Conservation (phyloP, 2,888 invertebrate genomes). For the Drosophila rellima region DNA sequence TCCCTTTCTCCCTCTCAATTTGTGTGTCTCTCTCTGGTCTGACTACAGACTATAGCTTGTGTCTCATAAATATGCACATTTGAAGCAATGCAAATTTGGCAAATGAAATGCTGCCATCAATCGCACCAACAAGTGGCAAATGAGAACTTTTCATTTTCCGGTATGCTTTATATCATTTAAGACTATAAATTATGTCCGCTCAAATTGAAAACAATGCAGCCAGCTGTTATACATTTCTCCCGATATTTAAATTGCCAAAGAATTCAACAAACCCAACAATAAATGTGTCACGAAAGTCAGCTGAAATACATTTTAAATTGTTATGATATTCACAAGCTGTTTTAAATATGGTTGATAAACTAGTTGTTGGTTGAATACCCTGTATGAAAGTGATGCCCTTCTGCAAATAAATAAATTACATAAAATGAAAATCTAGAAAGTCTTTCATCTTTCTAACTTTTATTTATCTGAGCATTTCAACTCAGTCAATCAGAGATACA, state of each 20-base stretch:
- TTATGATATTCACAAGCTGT: constrained; percentile 20
- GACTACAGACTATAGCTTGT: background rate
- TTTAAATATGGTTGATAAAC: background rate
- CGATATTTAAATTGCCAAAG: constrained; percentile 8
- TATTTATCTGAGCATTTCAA: no score
- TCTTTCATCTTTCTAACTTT: no score
- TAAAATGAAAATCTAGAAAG: no score
- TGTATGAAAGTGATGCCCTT: no score
- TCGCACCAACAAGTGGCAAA: constrained; percentile 67
- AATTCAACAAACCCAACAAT: constrained; percentile 4
- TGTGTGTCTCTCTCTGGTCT: background rate
- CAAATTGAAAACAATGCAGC: constrained; percentile 17
- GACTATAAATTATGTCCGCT: constrained; percentile 25
- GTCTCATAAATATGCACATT: constrained; percentile 68
- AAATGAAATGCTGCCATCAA: constrained; percentile 62
- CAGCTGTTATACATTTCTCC: constrained; percentile 17
- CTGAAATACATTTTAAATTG: constrained; percentile 7
- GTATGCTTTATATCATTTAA: constrained; percentile 13
- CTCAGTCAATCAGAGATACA: no score
- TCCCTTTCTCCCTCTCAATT: background rate
- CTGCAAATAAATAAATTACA: no score
- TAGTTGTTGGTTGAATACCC: background rate
- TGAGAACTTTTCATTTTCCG: constrained; percentile 20
- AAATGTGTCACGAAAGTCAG: constrained; percentile 1
- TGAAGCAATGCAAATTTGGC: constrained; percentile 43